Conservation (phyloP, 2,888 invertebrate genomes). For the Epinotia nisella region DNA sequence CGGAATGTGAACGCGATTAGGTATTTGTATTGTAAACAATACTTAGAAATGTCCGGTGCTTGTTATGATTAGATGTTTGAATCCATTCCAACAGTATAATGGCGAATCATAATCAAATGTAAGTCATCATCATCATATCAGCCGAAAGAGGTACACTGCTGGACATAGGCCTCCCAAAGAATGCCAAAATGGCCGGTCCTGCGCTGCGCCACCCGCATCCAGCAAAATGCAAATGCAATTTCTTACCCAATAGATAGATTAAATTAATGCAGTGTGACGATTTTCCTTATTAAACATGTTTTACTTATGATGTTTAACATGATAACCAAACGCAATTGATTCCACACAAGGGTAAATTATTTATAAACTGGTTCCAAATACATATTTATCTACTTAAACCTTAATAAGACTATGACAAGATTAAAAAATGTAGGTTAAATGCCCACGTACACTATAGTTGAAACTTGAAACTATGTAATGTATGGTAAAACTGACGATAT, state of each 20-base stretch:
- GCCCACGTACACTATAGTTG: no score
- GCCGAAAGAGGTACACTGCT: no score
- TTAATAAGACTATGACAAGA: no score
- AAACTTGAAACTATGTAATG: no score
- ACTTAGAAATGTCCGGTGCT: slow-evolving; percentile 3
- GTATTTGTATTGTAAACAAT: slow-evolving; percentile 13
- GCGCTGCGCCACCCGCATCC: no score
- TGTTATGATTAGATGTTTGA: slow-evolving; percentile 2
- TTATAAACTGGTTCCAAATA: neutral
- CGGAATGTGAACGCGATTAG: neutral
- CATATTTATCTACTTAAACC: no score
- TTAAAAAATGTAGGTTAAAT: neutral
- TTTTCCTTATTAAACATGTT: slow-evolving; percentile 1
- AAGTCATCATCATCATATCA: no score
- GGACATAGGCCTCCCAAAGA: no score
- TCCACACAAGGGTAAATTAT: neutral
- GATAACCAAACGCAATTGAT: no score
- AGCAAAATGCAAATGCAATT: no score
- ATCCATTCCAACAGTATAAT: neutral
- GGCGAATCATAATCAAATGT: neutral
- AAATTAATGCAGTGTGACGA: neutral
- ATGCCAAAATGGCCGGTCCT: no score
- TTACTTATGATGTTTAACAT: no score
- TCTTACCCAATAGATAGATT: neutral
- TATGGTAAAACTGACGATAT: neutral